These are phyloP conservation scores for Macrophya annulata DNA, from an alignment of 2,888 invertebrate species.

Conservation along the genomic window DNA sequence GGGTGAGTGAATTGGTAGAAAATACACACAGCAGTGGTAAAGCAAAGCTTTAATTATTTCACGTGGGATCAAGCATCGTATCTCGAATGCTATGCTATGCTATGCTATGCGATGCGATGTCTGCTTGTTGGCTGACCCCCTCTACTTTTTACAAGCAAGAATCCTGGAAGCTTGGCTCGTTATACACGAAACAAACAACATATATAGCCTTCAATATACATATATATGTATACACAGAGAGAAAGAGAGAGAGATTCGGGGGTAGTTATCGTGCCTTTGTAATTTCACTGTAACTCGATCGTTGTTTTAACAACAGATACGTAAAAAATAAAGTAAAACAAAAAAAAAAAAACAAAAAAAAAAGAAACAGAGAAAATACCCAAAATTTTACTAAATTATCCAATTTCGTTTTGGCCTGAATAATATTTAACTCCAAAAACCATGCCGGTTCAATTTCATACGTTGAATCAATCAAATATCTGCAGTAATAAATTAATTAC, in stretches of 20 bases:
- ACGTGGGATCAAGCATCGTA: neutral
- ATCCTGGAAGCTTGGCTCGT: neutral
- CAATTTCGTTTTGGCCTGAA: neutral
- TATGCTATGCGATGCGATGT: neutral
- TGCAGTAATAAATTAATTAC: neutral
- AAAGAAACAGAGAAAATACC: neutral
- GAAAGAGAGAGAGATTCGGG: too few species aligned
- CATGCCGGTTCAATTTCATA: neutral
- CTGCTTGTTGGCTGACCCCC: conserved; percentile 1
- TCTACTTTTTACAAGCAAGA: neutral
- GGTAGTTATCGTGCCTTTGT: neutral
- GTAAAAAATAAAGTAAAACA: neutral
- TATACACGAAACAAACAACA: neutral
- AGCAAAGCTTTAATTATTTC: conserved; percentile 46
- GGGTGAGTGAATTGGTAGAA: conserved; percentile 21
- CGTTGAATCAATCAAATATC: neutral
- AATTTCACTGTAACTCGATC: conserved; percentile 10
- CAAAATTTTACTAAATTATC: neutral
- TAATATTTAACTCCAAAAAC: neutral
- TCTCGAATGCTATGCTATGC: neutral
- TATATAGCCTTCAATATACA: too few species aligned
- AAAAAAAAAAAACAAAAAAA: neutral
- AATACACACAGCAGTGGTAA: conserved; percentile 37
- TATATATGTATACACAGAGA: neutral
- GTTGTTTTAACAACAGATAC: neutral